Evolutionary conservation across 2,113 vertebrate species (phyloP).

Genomic region (Bombycilla garrulus): DNA sequence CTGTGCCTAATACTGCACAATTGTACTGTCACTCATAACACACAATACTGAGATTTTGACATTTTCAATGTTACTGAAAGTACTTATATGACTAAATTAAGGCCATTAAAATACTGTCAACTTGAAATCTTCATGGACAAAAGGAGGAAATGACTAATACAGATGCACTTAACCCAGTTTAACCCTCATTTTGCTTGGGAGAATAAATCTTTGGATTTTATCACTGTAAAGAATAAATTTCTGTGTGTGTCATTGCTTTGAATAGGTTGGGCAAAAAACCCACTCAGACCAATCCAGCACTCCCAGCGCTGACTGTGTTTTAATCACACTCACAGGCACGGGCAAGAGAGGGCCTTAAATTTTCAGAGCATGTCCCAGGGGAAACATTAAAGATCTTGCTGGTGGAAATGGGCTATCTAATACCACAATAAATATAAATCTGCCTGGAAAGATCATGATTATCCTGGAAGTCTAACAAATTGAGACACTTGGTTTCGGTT

Average conservation of each 20-base stretch:
- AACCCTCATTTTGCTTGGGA: not conserved
- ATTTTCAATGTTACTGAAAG: not conserved
- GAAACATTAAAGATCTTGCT: not conserved
- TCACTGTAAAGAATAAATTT: not conserved
- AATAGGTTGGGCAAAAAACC: not conserved
- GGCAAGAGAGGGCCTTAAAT: not conserved
- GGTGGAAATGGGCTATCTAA: not conserved
- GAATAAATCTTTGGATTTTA: not conserved
- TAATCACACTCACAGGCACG: not conserved
- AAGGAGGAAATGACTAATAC: conserved; percentile 4
- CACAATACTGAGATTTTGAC: not conserved
- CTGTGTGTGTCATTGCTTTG: not conserved
- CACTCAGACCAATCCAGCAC: not conserved
- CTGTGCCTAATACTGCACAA: not conserved
- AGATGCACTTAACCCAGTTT: conserved; percentile 14
- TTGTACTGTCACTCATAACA: not conserved
- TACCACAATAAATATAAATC: not conserved
- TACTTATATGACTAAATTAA: not conserved
- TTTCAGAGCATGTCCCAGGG: not conserved
- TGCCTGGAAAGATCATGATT: not conserved
- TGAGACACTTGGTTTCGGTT: not conserved
- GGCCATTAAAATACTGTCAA: not conserved
- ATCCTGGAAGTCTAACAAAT: conserved; percentile 3
- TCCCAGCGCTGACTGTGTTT: not conserved
- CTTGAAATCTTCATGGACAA: not conserved